Conservation (phyloP, 2,888 invertebrate genomes). For the Mylabris sibirica region DNA sequence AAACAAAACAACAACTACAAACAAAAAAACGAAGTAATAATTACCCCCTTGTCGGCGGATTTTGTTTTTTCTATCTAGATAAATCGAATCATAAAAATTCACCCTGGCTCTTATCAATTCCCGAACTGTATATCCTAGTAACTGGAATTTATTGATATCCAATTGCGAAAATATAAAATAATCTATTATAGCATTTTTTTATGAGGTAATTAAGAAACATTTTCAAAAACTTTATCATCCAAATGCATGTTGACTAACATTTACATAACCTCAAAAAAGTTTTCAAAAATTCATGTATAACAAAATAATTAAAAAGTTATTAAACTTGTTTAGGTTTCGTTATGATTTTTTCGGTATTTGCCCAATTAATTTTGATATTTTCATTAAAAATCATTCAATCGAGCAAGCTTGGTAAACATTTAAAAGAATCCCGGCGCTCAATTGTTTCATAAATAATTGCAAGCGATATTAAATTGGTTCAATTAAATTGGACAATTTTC, state of each 20-base stretch:
- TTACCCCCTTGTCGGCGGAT: neutral
- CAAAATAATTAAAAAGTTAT: neutral
- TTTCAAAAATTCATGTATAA: constrained; percentile 14
- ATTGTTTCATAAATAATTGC: neutral
- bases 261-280: constrained; percentile 34
- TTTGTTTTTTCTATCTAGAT: neutral
- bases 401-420: neutral
- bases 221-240: no score
- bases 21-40: neutral
- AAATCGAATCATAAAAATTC: neutral
- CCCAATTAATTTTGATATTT: neutral
- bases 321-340: neutral
- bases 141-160: neutral
- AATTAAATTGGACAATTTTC: neutral
- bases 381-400: neutral
- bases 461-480: no score
- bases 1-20: neutral
- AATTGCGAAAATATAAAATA: neutral
- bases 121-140: neutral
- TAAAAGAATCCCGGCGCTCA: neutral
- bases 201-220: no score
- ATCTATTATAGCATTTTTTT: no score
- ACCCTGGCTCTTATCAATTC: neutral
- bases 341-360: neutral
- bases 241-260: neutral